Evolutionary conservation across 1,140 invertebrate genomes (phyloP).

Genomic region (Aphelenchoides fujianensis): DNA sequence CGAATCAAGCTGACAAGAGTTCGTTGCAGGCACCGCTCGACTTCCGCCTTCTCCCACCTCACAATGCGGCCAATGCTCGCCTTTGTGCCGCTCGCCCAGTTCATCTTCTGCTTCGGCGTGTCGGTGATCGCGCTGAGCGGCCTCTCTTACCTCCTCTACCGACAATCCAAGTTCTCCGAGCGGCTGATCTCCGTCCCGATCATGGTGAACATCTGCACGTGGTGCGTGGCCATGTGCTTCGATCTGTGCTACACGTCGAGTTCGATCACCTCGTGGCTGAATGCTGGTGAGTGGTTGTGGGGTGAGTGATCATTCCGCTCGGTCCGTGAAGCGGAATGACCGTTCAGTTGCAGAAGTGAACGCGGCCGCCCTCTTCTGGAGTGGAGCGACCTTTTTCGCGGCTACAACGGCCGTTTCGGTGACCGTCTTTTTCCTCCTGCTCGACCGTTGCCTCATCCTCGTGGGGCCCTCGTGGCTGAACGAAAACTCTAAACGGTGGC

Average conservation of each 20-base stretch:
- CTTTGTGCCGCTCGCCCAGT: not conserved
- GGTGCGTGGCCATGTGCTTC: not conserved
- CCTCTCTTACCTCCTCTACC: not conserved
- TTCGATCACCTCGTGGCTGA: conserved; percentile 1
- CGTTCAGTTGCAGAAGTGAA: not conserved
- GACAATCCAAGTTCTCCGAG: not conserved
- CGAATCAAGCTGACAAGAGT: not conserved
- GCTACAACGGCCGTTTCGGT: conserved; percentile 3
- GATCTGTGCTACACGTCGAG: not conserved
- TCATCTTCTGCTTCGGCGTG: not conserved
- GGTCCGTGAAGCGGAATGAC: not conserved
- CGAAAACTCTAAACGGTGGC: not conserved
- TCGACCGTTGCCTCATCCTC: conserved; percentile 3
- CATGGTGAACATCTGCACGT: not conserved
- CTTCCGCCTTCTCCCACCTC: no score
- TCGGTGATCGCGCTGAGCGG: not conserved
- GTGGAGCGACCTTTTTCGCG: not conserved
- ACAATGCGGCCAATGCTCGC: no score
- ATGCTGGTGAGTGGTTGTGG: not conserved
- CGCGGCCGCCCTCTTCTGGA: not conserved
- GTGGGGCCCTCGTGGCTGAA: not conserved
- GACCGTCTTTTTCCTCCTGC: not conserved
- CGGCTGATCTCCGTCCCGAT: not conserved
- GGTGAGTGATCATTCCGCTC: not conserved
- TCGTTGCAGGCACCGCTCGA: not conserved